Conservation (phyloP, 2,888 invertebrate genomes). For the Mycalesis mineus region DNA sequence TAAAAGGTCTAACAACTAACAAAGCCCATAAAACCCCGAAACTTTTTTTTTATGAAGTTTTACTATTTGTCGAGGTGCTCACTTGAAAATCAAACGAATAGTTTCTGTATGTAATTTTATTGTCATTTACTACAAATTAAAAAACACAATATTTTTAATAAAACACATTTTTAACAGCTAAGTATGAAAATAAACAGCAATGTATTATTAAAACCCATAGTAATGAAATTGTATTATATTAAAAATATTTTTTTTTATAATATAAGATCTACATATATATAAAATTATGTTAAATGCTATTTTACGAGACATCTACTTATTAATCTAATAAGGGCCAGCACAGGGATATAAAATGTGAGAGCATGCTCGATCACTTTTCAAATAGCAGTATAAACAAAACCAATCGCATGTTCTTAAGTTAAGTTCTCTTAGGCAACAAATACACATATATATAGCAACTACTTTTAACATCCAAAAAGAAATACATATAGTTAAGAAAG, state of each 20-base stretch:
- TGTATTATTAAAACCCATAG: slow-evolving; percentile 65
- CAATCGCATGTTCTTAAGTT: too few species aligned
- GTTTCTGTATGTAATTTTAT: slow-evolving; percentile 29
- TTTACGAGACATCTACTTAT: slow-evolving; percentile 64
- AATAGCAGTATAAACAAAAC: too few species aligned
- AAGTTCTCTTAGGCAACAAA: too few species aligned
- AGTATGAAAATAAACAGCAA: slow-evolving; percentile 37
- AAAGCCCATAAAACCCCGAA: too few species aligned
- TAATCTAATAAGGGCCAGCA: slow-evolving; percentile 39
- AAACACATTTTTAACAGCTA: slow-evolving; percentile 29
- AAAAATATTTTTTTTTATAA: slow-evolving; percentile 64
- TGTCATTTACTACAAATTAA: slow-evolving; percentile 36
- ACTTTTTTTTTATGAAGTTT: too few species aligned
- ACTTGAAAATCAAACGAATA: not conserved
- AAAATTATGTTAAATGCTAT: slow-evolving; percentile 71
- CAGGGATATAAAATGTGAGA: not conserved
- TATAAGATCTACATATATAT: slow-evolving; percentile 65
- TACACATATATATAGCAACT: too few species aligned
- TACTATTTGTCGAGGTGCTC: too few species aligned
- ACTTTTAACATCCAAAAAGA: too few species aligned
- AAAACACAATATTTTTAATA: slow-evolving; percentile 34
- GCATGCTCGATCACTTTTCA: not conserved
- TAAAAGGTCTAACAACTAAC: too few species aligned
- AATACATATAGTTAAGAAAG: too few species aligned
- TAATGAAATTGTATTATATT: slow-evolving; percentile 71